These are phyloP conservation scores for Timandra comae DNA, from an alignment of 2,888 invertebrate genomes.

Conservation along the genomic window DNA sequence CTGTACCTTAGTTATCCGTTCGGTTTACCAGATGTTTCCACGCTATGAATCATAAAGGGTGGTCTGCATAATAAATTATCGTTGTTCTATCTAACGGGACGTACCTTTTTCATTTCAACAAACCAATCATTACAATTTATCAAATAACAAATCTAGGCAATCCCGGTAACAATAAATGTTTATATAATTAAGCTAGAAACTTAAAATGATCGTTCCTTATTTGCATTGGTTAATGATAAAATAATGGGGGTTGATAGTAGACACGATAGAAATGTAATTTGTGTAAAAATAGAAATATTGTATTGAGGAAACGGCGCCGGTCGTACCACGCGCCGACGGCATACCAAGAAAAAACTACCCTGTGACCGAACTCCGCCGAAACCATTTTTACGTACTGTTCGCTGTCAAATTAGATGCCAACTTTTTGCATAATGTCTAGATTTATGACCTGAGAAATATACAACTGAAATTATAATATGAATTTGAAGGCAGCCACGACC, in stretches of 20 bases:
- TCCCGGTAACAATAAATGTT: slow-evolving; percentile 18
- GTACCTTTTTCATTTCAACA: slow-evolving; percentile 12
- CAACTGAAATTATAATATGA: slow-evolving; percentile 27
- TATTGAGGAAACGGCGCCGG: slow-evolving; percentile 45
- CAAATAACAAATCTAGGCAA: slow-evolving; percentile 15
- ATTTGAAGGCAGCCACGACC: slow-evolving; percentile 27
- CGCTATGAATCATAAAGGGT: slow-evolving; percentile 16
- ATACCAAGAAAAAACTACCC: slow-evolving; percentile 61
- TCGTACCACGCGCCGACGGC: slow-evolving; percentile 62
- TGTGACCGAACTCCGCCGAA: slow-evolving; percentile 52
- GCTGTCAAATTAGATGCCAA: slow-evolving; percentile 40
- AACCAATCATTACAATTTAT: slow-evolving; percentile 19
- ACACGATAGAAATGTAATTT: slow-evolving; percentile 75
- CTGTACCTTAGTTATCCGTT: too few species aligned
- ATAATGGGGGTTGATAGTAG: slow-evolving; percentile 69
- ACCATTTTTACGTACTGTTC: slow-evolving; percentile 39
- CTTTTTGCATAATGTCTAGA: slow-evolving; percentile 39
- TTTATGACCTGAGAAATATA: slow-evolving; percentile 38
- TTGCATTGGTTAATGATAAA: slow-evolving; percentile 69
- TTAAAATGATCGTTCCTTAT: slow-evolving; percentile 50
- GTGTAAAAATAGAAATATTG: slow-evolving; percentile 64
- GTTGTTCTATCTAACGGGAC: slow-evolving; percentile 21
- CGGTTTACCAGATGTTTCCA: slow-evolving; percentile 24
- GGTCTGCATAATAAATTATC: slow-evolving; percentile 30
- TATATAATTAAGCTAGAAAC: slow-evolving; percentile 41